These are phyloP conservation scores for Scaeva pyrastri DNA, from an alignment of 2,888 invertebrate genomes.

Conservation along the genomic window DNA sequence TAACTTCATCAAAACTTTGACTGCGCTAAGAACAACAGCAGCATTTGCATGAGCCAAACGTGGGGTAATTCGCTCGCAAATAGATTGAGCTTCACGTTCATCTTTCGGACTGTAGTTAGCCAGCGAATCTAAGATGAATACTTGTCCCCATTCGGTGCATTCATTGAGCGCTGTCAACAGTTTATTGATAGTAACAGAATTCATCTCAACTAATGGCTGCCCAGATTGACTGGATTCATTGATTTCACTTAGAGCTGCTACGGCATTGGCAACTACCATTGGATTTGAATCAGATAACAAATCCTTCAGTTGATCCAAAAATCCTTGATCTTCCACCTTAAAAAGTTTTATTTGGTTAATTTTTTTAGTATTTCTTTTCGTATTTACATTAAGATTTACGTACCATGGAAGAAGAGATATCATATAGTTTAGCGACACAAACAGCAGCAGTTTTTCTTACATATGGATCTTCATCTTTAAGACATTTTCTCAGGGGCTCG, in stretches of 20 bases:
- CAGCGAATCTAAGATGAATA: constrained; percentile 98
- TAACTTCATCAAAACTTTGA: constrained; percentile 98
- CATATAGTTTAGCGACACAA: constrained; percentile 99
- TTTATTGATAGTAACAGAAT: constrained; percentile 98
- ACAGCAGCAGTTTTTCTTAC: constrained; percentile 99
- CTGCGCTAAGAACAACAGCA: constrained; percentile 98
- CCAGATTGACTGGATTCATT: constrained; percentile 98
- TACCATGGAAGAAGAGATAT: constrained; percentile 92
- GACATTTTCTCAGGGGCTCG: constrained; percentile 97
- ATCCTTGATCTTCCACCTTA: constrained; percentile 89
- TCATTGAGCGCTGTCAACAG: constrained; percentile 98
- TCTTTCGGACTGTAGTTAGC: constrained; percentile 99
- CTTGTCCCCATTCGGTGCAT: constrained; percentile 99
- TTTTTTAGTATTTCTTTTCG: no score
- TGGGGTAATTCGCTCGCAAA: constrained; percentile 98
- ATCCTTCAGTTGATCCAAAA: constrained; percentile 98
- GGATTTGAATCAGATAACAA: constrained; percentile 99
- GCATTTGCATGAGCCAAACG: constrained; percentile 99
- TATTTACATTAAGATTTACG: constrained; percentile 77
- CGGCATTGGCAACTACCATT: constrained; percentile 99
- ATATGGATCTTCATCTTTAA: constrained; percentile 98
- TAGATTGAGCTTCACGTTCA: constrained; percentile 98
- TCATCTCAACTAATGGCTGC: constrained; percentile 97
- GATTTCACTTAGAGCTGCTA: constrained; percentile 99
- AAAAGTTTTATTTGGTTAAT: neutral